Evolutionary conservation across 2,113 vertebrate genomes (phyloP), one percentile per base, ranked within the genome.

Genomic region (Pipra filicauda): DNA sequence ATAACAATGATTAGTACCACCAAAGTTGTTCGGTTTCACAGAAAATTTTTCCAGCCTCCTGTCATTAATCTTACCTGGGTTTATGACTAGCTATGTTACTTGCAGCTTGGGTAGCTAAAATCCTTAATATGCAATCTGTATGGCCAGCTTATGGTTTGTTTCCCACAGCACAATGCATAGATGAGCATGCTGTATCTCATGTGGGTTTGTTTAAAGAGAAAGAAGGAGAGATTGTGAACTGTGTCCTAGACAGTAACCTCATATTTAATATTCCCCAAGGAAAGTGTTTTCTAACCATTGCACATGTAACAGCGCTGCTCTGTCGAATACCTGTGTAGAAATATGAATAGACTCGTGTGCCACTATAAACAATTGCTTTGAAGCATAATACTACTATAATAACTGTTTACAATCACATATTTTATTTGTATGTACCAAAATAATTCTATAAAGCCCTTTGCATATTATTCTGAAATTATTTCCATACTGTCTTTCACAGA

Each of bases 21-120:
- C 41, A 88, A 97, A 97, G 81, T 69, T 39, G 52, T 79, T 89
- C 64, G 4, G 23, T 80, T 96, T 95, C 31, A 4, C 51, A 93
- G 94, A 90, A 95, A 90, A 85, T 92, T 95, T 93, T 96, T 87
- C 37, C 64, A 92, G 69, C 73, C 57, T 95, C 62, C 67, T 92
- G 83, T 88, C 94, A 97, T 97, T 97, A 97, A 97, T 98, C 94
- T 95, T 96, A 96, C 94, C 90, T 95, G 75, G 18, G 39, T 95
- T 97, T 96, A 89, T 97, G 95, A 92, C 88, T 85, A 88, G 69
- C 41, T 91, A 54, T 91, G 95, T 90, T 89, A 85, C 77, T 78
- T 91, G 81, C 69, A 78, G 70, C 70, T 89, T 81, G 79, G 59
- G 86, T 85, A 72, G 69, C 78, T 95, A 54, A 96, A 91, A 66